phyloP scores from a whole-genome alignment of 2,113 vertebrate species.

The Aramus guarauna region DNA sequence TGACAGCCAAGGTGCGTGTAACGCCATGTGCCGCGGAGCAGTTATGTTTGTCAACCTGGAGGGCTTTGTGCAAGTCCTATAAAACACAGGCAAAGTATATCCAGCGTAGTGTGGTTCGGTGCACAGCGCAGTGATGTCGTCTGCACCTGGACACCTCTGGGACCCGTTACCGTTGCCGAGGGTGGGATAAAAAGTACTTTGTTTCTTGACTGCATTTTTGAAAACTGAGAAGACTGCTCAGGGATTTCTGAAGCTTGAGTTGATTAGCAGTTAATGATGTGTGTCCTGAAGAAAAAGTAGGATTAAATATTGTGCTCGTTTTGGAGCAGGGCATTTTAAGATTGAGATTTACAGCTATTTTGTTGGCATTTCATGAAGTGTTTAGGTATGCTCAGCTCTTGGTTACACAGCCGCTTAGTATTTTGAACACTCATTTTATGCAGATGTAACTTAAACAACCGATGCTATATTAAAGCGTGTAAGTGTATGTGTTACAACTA shows the following conservation, averaged over 20 bases:
- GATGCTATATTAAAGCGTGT: neutral
- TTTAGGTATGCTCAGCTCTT: conserved; percentile 43
- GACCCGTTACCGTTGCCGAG: conserved; percentile 57
- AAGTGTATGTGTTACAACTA: neutral
- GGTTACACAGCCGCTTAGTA: conserved; percentile 24
- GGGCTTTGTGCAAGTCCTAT: conserved; percentile 27
- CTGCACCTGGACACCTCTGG: conserved; percentile 69
- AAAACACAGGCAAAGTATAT: conserved; percentile 7
- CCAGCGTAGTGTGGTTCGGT: neutral
- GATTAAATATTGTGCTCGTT: conserved; percentile 66
- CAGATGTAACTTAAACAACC: conserved; percentile 49
- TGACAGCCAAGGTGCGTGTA: neutral
- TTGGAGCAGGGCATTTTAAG: conserved; percentile 66
- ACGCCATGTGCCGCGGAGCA: neutral
- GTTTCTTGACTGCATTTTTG: conserved; percentile 70
- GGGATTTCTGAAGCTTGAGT: conserved; percentile 74
- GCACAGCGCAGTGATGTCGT: conserved; percentile 22
- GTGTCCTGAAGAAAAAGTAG: conserved; percentile 73
- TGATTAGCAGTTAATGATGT: conserved; percentile 79
- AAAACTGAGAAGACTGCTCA: conserved; percentile 66
- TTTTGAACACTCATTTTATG: conserved; percentile 59
- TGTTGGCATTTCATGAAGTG: conserved; percentile 57
- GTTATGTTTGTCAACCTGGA: conserved; percentile 23
- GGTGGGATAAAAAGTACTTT: conserved; percentile 63
- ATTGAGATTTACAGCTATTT: conserved; percentile 64